These are phyloP conservation scores for Actinemys pallida DNA, from an alignment of 2,113 vertebrate genomes.

Conservation along the genomic window DNA sequence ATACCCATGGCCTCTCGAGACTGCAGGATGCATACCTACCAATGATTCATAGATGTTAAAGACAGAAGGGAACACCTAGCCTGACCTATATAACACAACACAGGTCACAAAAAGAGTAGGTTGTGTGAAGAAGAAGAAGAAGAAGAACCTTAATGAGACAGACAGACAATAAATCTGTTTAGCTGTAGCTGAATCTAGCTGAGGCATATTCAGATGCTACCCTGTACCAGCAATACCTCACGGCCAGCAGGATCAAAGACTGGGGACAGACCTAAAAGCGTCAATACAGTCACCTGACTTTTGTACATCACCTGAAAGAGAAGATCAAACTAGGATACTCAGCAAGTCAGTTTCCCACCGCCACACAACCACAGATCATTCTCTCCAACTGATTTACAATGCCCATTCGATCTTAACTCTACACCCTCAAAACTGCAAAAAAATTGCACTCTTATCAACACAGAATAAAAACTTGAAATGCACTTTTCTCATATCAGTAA, in stretches of 20 bases:
- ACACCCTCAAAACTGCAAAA: neutral
- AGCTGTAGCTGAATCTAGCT: neutral
- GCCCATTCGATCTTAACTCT: neutral
- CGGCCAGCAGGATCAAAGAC: neutral
- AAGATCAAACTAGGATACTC: rapidly evolving
- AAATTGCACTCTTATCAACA: neutral
- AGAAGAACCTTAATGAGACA: neutral
- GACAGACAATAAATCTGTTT: neutral
- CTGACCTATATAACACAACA: neutral
- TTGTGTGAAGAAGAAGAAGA: neutral
- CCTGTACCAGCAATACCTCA: neutral
- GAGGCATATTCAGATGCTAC: neutral
- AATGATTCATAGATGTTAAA: neutral
- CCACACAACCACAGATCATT: neutral
- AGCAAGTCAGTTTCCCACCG: neutral
- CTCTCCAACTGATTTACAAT: neutral
- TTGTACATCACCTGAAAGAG: neutral
- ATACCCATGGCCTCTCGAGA: no score
- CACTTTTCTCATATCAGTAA: neutral
- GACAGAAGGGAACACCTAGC: neutral
- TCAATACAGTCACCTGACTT: neutral
- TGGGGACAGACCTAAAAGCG: neutral
- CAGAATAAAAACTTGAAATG: neutral
- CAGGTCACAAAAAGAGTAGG: neutral
- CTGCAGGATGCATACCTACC: neutral